These are phyloP conservation scores for Caerostris darwini DNA, from an alignment of 1,140 invertebrate genomes.

Conservation along the genomic window DNA sequence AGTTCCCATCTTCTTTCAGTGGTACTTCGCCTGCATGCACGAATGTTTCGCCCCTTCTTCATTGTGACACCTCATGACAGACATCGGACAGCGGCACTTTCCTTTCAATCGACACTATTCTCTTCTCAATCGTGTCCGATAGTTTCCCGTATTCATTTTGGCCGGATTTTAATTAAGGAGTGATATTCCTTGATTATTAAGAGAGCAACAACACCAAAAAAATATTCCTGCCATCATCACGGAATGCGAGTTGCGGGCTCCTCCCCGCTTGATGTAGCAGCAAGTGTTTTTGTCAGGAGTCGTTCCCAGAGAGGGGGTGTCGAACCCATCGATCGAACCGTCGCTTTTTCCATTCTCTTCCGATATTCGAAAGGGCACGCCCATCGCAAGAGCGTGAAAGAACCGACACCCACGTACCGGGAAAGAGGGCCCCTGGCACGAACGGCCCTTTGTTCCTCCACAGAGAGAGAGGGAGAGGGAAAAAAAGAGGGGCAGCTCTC, in stretches of 20 bases:
- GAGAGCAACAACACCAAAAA: not conserved
- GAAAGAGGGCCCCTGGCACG: too few relatives aligned
- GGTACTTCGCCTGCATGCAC: too few relatives aligned
- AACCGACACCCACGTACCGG: not conserved
- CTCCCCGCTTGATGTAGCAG: slow-evolving; percentile 28
- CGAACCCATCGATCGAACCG: not conserved
- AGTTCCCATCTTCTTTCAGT: too few relatives aligned
- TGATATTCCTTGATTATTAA: not conserved
- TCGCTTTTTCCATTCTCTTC: not conserved
- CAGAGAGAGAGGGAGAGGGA: not conserved
- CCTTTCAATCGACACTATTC: not conserved
- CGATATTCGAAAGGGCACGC: slow-evolving; percentile 22
- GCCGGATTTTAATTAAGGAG: not conserved
- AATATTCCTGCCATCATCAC: not conserved
- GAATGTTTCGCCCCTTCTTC: too few relatives aligned
- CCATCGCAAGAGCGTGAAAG: not conserved
- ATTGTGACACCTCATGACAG: too few relatives aligned
- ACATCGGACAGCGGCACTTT: not conserved
- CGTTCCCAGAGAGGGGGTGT: slow-evolving; percentile 26
- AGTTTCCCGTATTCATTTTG: not conserved
- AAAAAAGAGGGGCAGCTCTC: not conserved
- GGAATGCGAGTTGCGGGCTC: slow-evolving; percentile 9
- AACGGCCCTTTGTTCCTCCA: not conserved
- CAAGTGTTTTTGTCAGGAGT: slow-evolving; percentile 69
- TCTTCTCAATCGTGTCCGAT: not conserved